Evolutionary conservation across 2,113 vertebrate genomes (phyloP), one percentile per base, ranked within the genome.

Genomic region (Sorex araneus): DNA sequence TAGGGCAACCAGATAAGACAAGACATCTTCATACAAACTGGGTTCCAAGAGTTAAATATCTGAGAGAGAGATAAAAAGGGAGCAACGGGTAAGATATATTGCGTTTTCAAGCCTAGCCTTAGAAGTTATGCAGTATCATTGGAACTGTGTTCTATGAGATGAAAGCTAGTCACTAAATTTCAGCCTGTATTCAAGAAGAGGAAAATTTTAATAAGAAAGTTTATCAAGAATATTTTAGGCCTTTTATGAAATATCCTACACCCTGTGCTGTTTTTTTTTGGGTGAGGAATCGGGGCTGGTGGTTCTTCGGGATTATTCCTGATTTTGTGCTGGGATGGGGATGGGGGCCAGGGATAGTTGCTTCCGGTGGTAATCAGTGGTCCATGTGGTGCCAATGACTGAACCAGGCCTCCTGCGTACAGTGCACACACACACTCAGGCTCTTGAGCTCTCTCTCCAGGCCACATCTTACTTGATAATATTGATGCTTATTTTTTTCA

Each of bases 401-500:
- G 40, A 40, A 40, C 7, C 40, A 40, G 40, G 40, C 40, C 40
- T 40, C 7, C 40, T 40, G n/a, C n/a, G n/a, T n/a, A n/a, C n/a
- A n/a, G n/a, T n/a, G n/a, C n/a, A n/a, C n/a, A n/a, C 7, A 7
- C 3, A 40, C 40, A 40, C 40, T 40, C 40, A 40, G 40, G 7
- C 40, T 7, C 40, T 40, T 40, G 40, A 40, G 40, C 40, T 40
- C 40, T 40, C 40, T 7, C 40, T 40, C 40, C 40, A 40, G 40
- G 40, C 40, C 21, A 60, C 6, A 32, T 70, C 13, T 83, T 94
- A 19, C 13, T 80, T 32, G 91, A 73, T 92, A 21, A 50, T 86
- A 50, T 60, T 81, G 76, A 90, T 82, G 87, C 13, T 84, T 86
- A 34, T 3, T 89, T 67, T 23, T 87, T 90, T 92, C 45, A 94